phyloP scores from a whole-genome alignment of 2,888 invertebrate species.

The Drosophila yooni region DNA sequence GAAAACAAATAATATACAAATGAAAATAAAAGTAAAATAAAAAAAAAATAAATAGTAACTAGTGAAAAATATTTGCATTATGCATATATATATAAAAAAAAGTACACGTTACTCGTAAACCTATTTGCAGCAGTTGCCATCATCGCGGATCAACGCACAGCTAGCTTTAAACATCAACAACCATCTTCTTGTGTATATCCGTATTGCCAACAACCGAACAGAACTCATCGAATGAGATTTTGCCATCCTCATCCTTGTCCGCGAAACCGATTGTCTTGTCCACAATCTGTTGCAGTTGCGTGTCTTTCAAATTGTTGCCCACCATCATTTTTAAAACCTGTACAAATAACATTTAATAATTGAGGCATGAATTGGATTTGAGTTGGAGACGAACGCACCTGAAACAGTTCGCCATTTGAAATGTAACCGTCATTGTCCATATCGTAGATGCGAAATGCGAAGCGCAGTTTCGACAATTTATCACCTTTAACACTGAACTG shows the following conservation, averaged over 20 bases:
- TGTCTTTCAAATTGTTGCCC: constrained; percentile 99
- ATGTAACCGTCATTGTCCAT: constrained; percentile 99
- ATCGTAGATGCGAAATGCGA: constrained; percentile 99
- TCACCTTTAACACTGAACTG: constrained; percentile 99
- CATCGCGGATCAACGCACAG: neutral
- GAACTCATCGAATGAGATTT: constrained; percentile 99
- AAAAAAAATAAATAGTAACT: constrained; percentile 59
- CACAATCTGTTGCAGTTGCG: constrained; percentile 99
- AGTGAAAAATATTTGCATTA: constrained; percentile 53
- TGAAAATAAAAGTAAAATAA: constrained; percentile 17
- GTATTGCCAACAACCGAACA: constrained; percentile 99
- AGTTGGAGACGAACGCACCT: constrained; percentile 87
- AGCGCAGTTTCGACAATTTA: constrained; percentile 98
- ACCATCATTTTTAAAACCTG: constrained; percentile 98
- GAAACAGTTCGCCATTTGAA: constrained; percentile 98
- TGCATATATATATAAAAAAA: constrained; percentile 49
- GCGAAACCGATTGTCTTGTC: constrained; percentile 99
- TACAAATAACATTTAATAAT: neutral
- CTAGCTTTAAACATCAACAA: constrained; percentile 95
- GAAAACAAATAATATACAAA: constrained; percentile 31
- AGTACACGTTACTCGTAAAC: constrained; percentile 56
- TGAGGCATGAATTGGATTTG: neutral
- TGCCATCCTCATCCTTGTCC: constrained; percentile 99
- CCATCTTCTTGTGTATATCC: constrained; percentile 99
- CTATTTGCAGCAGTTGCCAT: constrained; percentile 37